A percentile compares a stretch with the other conserved stretches of the same genome.
These are phyloP conservation scores for Isurus oxyrinchus DNA, from an alignment of 2,113 vertebrate genomes.

Conservation along the genomic window DNA sequence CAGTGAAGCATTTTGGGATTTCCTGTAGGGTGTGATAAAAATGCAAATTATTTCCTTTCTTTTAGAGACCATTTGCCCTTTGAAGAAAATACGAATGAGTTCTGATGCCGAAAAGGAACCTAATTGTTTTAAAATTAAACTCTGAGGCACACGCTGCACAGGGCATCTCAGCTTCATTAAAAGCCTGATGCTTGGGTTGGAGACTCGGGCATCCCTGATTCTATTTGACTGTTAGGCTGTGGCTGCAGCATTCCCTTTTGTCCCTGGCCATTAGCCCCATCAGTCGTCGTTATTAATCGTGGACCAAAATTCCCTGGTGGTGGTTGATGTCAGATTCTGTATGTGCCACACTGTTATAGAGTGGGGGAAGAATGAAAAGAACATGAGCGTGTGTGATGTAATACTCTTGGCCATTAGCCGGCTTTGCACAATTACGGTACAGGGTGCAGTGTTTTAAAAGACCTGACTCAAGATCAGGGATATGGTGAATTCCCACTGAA, in stretches of 20 bases:
- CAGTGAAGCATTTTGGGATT: background rate
- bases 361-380: too few relatives aligned
- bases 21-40: background rate
- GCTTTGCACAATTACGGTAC: background rate
- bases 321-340: too few relatives aligned
- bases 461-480: background rate
- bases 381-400: background rate
- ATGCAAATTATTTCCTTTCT: background rate
- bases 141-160: background rate
- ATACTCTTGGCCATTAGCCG: background rate
- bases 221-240: too few relatives aligned
- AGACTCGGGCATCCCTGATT: too few relatives aligned
- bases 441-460: background rate
- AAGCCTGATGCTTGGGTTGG: too few relatives aligned
- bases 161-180: background rate
- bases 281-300: too few relatives aligned
- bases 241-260: too few relatives aligned
- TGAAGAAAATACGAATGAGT: background rate
- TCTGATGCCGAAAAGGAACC: background rate
- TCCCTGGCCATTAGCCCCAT: too few relatives aligned
- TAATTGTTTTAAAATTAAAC: background rate
- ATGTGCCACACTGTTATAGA: too few relatives aligned
- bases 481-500: background rate
- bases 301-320: too few relatives aligned
- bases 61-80: background rate